phyloP scores from a whole-genome alignment of 2,888 invertebrate species.

The Odontocerum albicorne region DNA sequence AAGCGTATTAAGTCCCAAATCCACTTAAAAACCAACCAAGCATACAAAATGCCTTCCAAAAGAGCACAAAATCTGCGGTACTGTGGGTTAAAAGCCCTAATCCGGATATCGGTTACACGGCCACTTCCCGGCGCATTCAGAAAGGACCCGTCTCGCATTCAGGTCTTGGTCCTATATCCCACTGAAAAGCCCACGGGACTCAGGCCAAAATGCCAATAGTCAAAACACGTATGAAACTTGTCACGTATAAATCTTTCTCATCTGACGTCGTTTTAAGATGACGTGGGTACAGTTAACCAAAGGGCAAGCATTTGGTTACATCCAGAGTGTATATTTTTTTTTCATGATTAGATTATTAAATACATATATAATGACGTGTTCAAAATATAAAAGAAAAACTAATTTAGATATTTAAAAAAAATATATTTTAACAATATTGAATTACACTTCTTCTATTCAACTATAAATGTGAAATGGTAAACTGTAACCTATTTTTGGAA shows the following conservation, averaged over 20 bases:
- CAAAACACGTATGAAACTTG: constrained; percentile 33
- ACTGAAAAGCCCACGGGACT: too few relatives aligned
- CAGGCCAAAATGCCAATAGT: constrained; percentile 32
- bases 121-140: constrained; percentile 25
- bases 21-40: constrained; percentile 24
- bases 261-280: constrained; percentile 9
- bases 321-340: too few relatives aligned
- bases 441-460: too few relatives aligned
- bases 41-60: constrained; percentile 20
- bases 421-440: too few relatives aligned
- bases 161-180: not conserved
- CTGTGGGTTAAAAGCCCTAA: constrained; percentile 20
- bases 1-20: constrained; percentile 19
- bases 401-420: too few relatives aligned
- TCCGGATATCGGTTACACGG: constrained; percentile 35
- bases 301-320: not conserved
- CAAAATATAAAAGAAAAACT: too few relatives aligned
- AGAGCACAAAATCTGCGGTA: not conserved
- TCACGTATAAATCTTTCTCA: constrained; percentile 32
- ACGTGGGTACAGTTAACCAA: constrained; percentile 13
- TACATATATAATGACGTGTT: too few relatives aligned
- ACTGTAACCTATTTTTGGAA: too few relatives aligned
- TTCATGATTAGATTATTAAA: too few relatives aligned
- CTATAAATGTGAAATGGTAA: too few relatives aligned
- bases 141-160: not conserved